Conservation (phyloP, 1,140 invertebrate genomes). For the Idris sp. region DNA sequence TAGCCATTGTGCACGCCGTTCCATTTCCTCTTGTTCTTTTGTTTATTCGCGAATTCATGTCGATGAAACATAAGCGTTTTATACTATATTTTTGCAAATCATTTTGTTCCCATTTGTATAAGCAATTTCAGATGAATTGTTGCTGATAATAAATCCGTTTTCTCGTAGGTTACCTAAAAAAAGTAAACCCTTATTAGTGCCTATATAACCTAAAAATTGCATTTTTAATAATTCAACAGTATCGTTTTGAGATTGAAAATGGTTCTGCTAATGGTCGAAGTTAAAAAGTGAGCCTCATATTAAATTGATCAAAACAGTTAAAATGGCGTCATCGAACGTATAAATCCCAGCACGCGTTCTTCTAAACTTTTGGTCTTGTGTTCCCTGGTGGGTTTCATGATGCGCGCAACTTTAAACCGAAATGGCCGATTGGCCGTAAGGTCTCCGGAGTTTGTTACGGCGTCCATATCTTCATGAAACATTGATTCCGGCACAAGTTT, state of each 20-base stretch:
- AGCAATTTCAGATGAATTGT: constrained; percentile 14
- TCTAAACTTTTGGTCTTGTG: constrained; percentile 16
- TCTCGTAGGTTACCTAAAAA: no score
- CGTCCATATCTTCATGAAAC: constrained; percentile 63
- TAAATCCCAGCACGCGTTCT: constrained; percentile 51
- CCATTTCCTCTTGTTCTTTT: constrained; percentile 48
- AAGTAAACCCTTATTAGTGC: no score
- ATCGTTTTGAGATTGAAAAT: no score
- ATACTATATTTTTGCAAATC: constrained; percentile 18
- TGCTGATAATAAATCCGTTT: no score
- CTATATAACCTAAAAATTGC: no score
- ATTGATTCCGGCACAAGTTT: constrained; percentile 70
- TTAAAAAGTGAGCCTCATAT: no score
- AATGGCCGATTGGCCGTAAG: constrained; percentile 48
- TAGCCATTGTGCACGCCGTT: constrained; percentile 45
- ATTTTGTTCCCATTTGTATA: constrained; percentile 25
- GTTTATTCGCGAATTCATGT: constrained; percentile 42
- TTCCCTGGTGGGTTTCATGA: constrained; percentile 45
- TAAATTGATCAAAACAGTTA: background rate
- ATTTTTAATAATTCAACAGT: no score
- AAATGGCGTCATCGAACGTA: constrained; percentile 21
- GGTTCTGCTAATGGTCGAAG: no score
- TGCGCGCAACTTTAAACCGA: constrained; percentile 60
- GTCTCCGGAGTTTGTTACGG: constrained; percentile 53
- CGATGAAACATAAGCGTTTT: constrained; percentile 31